Percentiles rank a stretch among this genome's conserved stretches.
These are phyloP conservation scores for Venustaconcha ellipsiformis DNA, from an alignment of 1,140 invertebrate genomes.

Conservation along the genomic window DNA sequence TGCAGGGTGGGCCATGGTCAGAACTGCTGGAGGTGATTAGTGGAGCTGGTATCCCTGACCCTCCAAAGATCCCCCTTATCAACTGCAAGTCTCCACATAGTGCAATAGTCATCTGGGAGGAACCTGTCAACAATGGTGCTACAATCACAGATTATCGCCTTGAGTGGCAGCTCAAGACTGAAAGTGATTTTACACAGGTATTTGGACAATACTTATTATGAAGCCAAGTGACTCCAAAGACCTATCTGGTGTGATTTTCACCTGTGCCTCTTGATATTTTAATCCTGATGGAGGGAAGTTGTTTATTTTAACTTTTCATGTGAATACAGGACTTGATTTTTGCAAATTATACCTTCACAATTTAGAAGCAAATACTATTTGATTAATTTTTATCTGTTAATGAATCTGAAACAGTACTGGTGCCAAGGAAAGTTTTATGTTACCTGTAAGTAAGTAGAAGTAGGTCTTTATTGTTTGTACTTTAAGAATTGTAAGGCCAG, in stretches of 20 bases:
- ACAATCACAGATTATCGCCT: constrained; percentile 82
- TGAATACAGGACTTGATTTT: too few species aligned
- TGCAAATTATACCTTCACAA: too few species aligned
- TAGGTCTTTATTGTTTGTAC: background rate
- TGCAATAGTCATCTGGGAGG: constrained; percentile 80
- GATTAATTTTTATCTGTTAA: too few species aligned
- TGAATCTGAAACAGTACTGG: too few species aligned
- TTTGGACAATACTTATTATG: constrained; percentile 1
- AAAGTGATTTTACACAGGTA: constrained; percentile 64
- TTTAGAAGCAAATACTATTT: too few species aligned
- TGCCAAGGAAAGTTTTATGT: background rate
- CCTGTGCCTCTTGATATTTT: constrained; percentile 3
- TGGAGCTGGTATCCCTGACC: constrained; percentile 84
- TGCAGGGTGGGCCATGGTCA: constrained; percentile 80
- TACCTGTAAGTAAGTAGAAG: background rate
- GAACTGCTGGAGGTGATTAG: constrained; percentile 79
- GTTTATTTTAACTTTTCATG: too few species aligned
- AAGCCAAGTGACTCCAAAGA: background rate
- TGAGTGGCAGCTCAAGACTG: constrained; percentile 76
- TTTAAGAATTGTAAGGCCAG: background rate
- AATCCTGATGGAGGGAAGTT: background rate
- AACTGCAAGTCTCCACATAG: constrained; percentile 76
- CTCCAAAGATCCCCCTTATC: constrained; percentile 74
- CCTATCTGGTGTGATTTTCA: background rate
- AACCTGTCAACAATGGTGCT: constrained; percentile 83